These are phyloP conservation scores for Doryteuthis pealeii DNA, from an alignment of 1,140 invertebrate species.

Conservation along the genomic window DNA sequence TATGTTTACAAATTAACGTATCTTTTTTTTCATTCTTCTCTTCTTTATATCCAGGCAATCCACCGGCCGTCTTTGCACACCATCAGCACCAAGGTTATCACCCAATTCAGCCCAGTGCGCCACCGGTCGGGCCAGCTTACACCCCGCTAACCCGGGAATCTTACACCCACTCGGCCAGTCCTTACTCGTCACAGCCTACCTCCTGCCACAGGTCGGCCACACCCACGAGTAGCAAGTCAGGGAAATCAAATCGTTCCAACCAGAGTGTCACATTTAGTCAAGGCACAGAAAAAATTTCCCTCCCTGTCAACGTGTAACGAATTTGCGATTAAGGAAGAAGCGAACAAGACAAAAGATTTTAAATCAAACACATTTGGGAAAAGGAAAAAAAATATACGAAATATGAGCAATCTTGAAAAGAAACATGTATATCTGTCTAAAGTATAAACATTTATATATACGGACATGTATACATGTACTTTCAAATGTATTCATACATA, in stretches of 20 bases:
- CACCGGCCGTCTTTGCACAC: constrained; percentile 23
- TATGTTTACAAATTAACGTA: not conserved
- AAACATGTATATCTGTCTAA: too few species aligned
- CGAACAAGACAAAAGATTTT: not conserved
- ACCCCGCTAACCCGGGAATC: constrained; percentile 14
- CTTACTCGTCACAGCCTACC: constrained; percentile 34
- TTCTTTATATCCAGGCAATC: not conserved
- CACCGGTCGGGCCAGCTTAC: constrained; percentile 15
- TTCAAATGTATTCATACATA: too few species aligned
- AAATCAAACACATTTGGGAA: too few species aligned
- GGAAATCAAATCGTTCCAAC: constrained; percentile 48
- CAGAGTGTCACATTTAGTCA: constrained; percentile 51
- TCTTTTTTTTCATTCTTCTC: not conserved
- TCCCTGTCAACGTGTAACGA: constrained; percentile 44
- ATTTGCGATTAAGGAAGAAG: not conserved
- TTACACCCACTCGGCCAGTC: constrained; percentile 30
- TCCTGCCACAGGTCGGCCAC: constrained; percentile 48
- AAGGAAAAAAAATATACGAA: too few species aligned
- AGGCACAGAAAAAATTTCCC: constrained; percentile 44
- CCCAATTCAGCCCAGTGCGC: constrained; percentile 48
- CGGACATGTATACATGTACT: too few species aligned
- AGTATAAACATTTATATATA: too few species aligned
- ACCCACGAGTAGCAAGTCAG: constrained; percentile 49
- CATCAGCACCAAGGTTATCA: constrained; percentile 50
- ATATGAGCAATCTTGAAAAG: too few species aligned